Base-by-base conservation (phyloP, 2,888 invertebrate genomes). In the Cheilosia vernalis region DNA sequence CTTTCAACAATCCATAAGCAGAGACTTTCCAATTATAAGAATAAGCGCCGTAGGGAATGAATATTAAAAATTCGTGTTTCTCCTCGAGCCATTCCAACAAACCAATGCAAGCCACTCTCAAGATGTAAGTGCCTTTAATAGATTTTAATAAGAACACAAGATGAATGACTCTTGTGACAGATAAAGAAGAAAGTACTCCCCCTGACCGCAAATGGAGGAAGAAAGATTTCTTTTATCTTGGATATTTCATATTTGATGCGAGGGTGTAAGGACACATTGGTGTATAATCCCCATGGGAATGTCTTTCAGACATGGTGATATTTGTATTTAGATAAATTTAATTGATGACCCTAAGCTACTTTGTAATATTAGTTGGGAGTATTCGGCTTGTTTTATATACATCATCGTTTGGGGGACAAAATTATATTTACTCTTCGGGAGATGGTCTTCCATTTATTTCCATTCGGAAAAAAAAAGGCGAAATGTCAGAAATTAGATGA, bases 241-340 rank as follows among this genome's bases (percentile, higher is more conserved):
- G 33, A 27, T 37, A 67, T 30, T 61, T 63, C 40, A 37, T n/a
- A 60, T 77, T 69, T 69, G 67, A 60, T 30, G 33, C 30, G 24
- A 58, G 42, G 47, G 55, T 63, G 56, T 17, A 47, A 19, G 47
- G 17, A 0, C n/a, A 49, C 42, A 33, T 21, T 21, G 56, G 15
- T 19, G 42, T 53, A 73, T 44, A 51, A 24, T 64, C 24, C 19
- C 63, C 33, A 19, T 30, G 9, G n/a, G 67, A 27, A 47, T 27
- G 17, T 42, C 60, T 10, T 19, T 40, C 40, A 47, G 63, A 76
- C 77, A 58, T 69, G 53, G 77, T 72, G 64, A 82, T 77, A 72
- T 82, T 82, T 82, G 77, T 82, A 82, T 82, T 82, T 77, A 82
- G 82, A 82, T 82, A 82, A 82, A 82, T 82, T 82, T 82, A 82